phyloP scores from a whole-genome alignment of 2,797 vertebrate genomes.

The Megaceryle alcyon region DNA sequence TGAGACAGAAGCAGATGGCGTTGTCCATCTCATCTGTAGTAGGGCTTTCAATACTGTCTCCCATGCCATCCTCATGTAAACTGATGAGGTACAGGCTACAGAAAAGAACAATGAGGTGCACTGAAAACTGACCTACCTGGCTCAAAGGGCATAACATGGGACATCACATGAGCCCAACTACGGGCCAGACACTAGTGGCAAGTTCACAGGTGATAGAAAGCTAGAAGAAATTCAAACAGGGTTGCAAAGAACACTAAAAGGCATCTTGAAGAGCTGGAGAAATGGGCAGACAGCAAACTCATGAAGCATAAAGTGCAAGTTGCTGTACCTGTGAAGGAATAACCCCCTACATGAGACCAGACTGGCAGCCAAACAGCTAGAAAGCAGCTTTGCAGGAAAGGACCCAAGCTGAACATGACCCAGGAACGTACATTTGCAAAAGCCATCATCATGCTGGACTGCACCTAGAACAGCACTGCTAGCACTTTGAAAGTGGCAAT shows the following conservation, averaged over 20 bases:
- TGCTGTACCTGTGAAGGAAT: neutral
- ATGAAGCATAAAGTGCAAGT: neutral
- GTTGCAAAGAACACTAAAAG: neutral
- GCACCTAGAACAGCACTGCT: neutral
- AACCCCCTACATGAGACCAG: neutral
- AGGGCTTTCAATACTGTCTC: neutral
- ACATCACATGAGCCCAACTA: neutral
- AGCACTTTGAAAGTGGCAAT: neutral
- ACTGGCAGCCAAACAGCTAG: neutral
- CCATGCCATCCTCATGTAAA: neutral
- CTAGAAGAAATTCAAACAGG: neutral
- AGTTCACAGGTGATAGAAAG: neutral
- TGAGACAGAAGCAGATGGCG: neutral
- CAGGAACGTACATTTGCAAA: neutral
- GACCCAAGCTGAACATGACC: neutral
- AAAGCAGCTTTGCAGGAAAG: neutral
- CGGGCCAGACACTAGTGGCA: neutral
- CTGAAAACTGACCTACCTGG: neutral
- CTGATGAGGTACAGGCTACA: neutral
- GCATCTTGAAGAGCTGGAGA: neutral
- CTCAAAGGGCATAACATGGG: neutral
- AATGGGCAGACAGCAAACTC: neutral
- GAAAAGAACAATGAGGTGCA: fast-evolving
- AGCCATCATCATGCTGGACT: neutral
- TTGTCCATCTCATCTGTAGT: neutral